Evolutionary conservation across 2,888 invertebrate genomes (phyloP).

Genomic region (Metopia argyrocephala): DNA sequence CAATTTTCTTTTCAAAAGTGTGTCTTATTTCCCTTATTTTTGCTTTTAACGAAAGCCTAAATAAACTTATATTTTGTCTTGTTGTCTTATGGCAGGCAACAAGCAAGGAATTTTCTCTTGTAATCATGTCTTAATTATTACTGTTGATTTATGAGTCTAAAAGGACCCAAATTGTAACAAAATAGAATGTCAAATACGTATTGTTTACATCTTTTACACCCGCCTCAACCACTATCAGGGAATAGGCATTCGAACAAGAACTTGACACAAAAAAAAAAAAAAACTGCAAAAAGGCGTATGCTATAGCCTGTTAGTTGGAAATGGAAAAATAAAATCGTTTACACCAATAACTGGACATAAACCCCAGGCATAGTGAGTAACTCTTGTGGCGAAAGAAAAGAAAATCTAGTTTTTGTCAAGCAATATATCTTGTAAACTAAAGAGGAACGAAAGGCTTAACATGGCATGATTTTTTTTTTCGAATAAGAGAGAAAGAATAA

Average conservation of each 20-base stretch:
- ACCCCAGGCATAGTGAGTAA: neutral
- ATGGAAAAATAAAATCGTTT: neutral
- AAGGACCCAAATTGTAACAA: constrained; percentile 4
- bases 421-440: constrained; percentile 45
- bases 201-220: neutral
- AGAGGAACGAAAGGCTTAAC: neutral
- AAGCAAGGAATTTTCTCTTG: constrained; percentile 40
- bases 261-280: neutral
- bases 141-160: constrained; percentile 50
- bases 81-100: constrained; percentile 20
- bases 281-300: neutral
- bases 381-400: neutral
- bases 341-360: neutral
- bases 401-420: constrained; percentile 18
- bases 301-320: neutral
- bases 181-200: constrained; percentile 13
- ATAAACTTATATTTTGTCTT: neutral
- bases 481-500: neutral
- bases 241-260: neutral
- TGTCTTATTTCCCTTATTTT: no score
- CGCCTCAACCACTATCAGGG: neutral
- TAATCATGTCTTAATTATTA: constrained; percentile 57
- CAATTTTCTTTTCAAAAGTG: no score
- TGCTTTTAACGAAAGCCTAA: no score
- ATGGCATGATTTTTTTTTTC: neutral